Conservation (phyloP, 2,888 invertebrate species). For the Aphidius colemani region DNA sequence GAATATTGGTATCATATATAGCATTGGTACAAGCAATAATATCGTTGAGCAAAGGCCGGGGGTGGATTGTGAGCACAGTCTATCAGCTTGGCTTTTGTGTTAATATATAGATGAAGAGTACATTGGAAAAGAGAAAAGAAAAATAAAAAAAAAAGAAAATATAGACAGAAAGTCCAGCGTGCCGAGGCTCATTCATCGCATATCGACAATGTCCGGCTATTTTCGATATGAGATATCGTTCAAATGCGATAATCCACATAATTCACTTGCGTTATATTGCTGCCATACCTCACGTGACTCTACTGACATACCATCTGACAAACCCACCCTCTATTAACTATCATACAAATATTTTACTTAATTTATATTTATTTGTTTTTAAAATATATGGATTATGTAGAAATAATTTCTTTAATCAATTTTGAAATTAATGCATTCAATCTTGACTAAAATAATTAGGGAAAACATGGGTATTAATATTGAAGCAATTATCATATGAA, state of each 20-base stretch:
- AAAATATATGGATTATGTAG: too few relatives aligned
- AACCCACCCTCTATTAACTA: too few relatives aligned
- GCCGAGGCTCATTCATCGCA: conserved; percentile 57
- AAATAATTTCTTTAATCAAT: too few relatives aligned
- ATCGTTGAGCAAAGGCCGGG: conserved; percentile 19
- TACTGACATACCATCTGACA: conserved; percentile 33
- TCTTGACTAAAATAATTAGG: too few relatives aligned
- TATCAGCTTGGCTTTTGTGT: too few relatives aligned
- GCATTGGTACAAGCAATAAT: conserved; percentile 48
- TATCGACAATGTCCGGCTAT: conserved; percentile 55
- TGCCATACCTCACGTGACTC: conserved; percentile 30
- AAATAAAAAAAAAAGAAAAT: conserved; percentile 25
- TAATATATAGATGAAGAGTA: not conserved
- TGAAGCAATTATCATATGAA: too few relatives aligned
- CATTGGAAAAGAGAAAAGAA: not conserved
- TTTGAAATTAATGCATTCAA: too few relatives aligned
- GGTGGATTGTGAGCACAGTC: too few relatives aligned
- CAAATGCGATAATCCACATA: conserved; percentile 53
- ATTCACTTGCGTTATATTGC: conserved; percentile 53
- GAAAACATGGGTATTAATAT: not conserved
- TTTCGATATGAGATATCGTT: conserved; percentile 58
- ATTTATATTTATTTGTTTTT: conserved; percentile 1
- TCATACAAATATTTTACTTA: conserved; percentile 34
- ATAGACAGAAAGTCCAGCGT: conserved; percentile 45
- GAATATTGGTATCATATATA: conserved; percentile 48